Evolutionary conservation across 2,797 vertebrate species (phyloP).

Genomic region (Epinephelus malabaricus): DNA sequence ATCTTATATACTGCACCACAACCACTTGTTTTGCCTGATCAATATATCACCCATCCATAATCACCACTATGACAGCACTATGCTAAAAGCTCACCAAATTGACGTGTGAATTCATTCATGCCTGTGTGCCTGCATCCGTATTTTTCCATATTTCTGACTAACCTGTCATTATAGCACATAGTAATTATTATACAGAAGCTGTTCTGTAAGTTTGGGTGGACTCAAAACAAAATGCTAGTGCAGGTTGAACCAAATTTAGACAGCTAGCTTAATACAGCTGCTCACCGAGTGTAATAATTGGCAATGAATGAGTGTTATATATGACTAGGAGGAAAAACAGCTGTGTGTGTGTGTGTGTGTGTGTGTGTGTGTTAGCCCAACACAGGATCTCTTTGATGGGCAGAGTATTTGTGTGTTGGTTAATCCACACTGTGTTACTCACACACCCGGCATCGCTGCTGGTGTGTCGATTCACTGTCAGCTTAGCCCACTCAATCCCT

Average conservation of each 20-base stretch:
- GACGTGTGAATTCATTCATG: background rate
- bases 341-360: conserved; percentile 33
- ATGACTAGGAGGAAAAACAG: conserved; percentile 23
- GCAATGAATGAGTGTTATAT: conserved; percentile 51
- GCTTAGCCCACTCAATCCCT: conserved; percentile 69
- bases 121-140: background rate
- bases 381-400: conserved; percentile 68
- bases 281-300: conserved; percentile 40
- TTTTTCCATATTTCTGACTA: background rate
- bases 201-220: background rate
- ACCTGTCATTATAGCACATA: background rate
- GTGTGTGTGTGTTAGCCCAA: conserved; percentile 28
- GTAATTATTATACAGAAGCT: background rate
- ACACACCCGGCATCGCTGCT: conserved; percentile 65
- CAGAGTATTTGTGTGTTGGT: conserved; percentile 58
- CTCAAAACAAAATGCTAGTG: conserved; percentile 16
- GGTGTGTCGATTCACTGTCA: conserved; percentile 63
- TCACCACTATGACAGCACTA: background rate
- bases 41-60: background rate
- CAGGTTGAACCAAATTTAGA: conserved; percentile 20
- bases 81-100: conserved; percentile 1
- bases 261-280: conserved; percentile 26
- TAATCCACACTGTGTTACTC: conserved; percentile 76
- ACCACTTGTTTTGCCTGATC: too few species aligned
- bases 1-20: too few species aligned